phyloP scores from a whole-genome alignment of 2,113 vertebrate genomes.

The Myocastor coypus region DNA sequence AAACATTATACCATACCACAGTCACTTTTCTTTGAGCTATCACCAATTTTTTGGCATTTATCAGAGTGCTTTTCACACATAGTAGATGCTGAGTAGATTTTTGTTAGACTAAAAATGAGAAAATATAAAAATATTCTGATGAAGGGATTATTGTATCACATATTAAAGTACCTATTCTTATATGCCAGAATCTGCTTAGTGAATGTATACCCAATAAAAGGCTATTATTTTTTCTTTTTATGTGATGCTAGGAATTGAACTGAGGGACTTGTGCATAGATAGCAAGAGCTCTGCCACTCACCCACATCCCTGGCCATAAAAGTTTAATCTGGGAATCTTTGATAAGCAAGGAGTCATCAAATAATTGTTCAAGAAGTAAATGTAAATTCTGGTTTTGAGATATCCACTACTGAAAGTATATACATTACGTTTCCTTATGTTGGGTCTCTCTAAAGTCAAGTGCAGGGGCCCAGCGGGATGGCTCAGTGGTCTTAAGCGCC shows the following conservation, averaged over 20 bases:
- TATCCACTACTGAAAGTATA: neutral
- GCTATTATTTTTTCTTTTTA: neutral
- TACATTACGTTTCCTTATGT: conserved; percentile 8
- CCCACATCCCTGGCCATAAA: neutral
- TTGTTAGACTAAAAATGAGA: conserved; percentile 28
- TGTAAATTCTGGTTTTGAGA: conserved; percentile 41
- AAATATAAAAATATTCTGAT: conserved; percentile 18
- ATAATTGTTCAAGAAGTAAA: conserved; percentile 32
- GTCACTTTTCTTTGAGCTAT: conserved; percentile 16
- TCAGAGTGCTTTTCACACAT: neutral
- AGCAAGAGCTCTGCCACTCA: too few relatives aligned
- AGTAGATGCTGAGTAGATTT: neutral
- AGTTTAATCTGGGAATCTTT: neutral
- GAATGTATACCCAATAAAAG: neutral
- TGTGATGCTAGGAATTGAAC: too few relatives aligned
- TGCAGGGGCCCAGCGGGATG: too few relatives aligned
- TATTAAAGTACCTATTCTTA: neutral
- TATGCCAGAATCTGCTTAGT: neutral
- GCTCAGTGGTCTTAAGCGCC: too few relatives aligned
- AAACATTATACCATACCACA: neutral
- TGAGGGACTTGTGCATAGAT: too few relatives aligned
- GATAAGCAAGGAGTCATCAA: conserved; percentile 2
- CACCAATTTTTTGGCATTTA: conserved; percentile 36
- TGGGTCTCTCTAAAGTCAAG: conserved; percentile 47
- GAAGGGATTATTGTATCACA: neutral